Evolutionary conservation across 2,797 vertebrate species (phyloP), one percentile per base, ranked within the genome.

Genomic region (Siniperca undulata): DNA sequence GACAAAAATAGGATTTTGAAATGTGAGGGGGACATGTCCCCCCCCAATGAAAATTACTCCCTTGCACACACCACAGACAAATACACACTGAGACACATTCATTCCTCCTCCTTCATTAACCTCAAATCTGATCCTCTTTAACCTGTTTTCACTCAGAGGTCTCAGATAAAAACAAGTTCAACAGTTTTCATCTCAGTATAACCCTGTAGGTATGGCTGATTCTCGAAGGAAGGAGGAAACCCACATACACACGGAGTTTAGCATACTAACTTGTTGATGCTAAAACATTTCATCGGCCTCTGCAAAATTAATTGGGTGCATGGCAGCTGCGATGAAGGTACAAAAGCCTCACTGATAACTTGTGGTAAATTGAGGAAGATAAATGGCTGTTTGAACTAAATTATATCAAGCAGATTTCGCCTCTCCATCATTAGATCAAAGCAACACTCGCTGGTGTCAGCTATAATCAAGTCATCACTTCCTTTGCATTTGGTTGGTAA

Each of bases 381-480:
- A 84, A 92, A 92, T 87, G 86, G 52, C 56, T 20, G 30, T 79
- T 83, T 81, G 62, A 89, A 62, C 53, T 60, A 82, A 86, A 89
- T 92, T 52, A 70, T 34, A 83, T 77, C 65, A 70, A 68, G 48
- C 71, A 66, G 66, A 80, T 59, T 82, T 85, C 38, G 13, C 72
- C 34, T 74, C 74, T 83, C 80, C 69, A 69, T 90, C 85, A 87
- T 67, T 61, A 72, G 46, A 90, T 90, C 85, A 80, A 82, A 74
- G 72, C 46, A 40, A 59, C 83, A 53, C 74, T 78, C 22, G 11
- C 59, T 65, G 40, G 58, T 78, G 78, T 90, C 88, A 66, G 69
- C 78, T 88, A 36, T 77, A 73, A 92, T 87, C 73, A 85, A 78
- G 77, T 67, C 74, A 80, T 82, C 72, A 24, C 70, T 81, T 80